phyloP scores from a whole-genome alignment of 2,797 vertebrate genomes.

The Rhyacichthys aspro region DNA sequence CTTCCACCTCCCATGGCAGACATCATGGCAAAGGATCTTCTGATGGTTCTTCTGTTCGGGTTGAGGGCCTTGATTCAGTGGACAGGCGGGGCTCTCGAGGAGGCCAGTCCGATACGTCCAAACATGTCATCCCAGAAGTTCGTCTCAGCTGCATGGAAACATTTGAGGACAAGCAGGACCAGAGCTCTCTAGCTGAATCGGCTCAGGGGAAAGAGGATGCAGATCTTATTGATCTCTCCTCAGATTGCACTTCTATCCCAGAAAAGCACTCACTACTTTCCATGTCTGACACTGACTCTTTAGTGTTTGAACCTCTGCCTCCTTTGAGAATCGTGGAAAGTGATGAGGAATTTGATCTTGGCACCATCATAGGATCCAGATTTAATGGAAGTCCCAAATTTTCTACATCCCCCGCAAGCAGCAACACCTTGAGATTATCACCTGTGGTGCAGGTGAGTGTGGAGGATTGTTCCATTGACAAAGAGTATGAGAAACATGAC shows the following conservation, averaged over 20 bases:
- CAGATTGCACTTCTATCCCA: constrained; percentile 92
- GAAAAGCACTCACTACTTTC: constrained; percentile 94
- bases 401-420: constrained; percentile 77
- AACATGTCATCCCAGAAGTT: constrained; percentile 95
- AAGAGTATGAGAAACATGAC: constrained; percentile 49
- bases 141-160: constrained; percentile 97
- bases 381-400: constrained; percentile 71
- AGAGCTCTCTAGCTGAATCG: constrained; percentile 66
- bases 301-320: constrained; percentile 94
- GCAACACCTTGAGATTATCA: constrained; percentile 83
- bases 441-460: constrained; percentile 91
- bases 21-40: constrained; percentile 78
- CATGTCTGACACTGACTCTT: constrained; percentile 95
- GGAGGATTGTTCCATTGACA: constrained; percentile 88
- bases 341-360: constrained; percentile 91
- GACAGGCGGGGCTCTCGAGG: constrained; percentile 72
- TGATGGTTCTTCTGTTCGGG: constrained; percentile 77
- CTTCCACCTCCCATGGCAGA: constrained; percentile 61
- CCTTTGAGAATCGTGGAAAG: constrained; percentile 97
- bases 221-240: constrained; percentile 96
- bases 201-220: constrained; percentile 85
- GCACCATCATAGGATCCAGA: constrained; percentile 63
- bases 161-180: constrained; percentile 88
- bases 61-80: constrained; percentile 52
- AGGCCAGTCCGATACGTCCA: constrained; percentile 63